Evolutionary conservation across 1,140 invertebrate species (phyloP), one percentile per base, ranked within the genome.

Genomic region (Reticulitermes speratus): DNA sequence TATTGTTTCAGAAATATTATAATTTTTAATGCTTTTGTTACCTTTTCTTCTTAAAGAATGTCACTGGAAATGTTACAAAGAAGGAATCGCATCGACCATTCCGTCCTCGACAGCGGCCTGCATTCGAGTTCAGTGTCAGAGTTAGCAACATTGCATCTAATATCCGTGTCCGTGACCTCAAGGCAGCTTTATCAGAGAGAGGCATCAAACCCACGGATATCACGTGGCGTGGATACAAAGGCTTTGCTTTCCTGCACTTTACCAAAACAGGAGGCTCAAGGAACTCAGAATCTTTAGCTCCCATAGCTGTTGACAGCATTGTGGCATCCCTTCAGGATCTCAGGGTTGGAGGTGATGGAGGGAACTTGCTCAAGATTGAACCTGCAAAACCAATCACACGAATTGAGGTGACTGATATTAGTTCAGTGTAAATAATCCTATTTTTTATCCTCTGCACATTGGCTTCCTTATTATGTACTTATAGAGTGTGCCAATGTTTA

Each of bases 221-320:
- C 89, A 94, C 92, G 23, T 95, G 95, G 95, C 91, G 93, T 89
- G 94, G 94, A 3, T 92, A 90, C 65, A 92, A 92, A 85, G 94
- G 94, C 55, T 93, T 93, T 87, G 95, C 94, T 88, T 94, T 93
- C 85, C 89, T 95, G 45, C 94, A 95, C 88, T 95, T 95, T 90
- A 92, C 92, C 86, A 95, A 94, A 89, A 6, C 69, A 48, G 38
- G 52, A 55, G 52, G 52, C 52, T 55, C 52, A 21, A 21, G 52
- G 30, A 89, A 88, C n/a, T 89, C 90, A n/a, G 90, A 90, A 30
- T 88, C 89, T 44, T 89, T 90, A 44, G 87, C 85, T 11, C 90
- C 91, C 11, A 85, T 91, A 32, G 91, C 92, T 83, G 90, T 94
- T 44, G 92, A 94, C 86, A 92, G 92, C 59, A 92, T 94, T 38